Base-by-base conservation (phyloP, 2,888 invertebrate species). In the Rotaria magnacalcarata region DNA sequence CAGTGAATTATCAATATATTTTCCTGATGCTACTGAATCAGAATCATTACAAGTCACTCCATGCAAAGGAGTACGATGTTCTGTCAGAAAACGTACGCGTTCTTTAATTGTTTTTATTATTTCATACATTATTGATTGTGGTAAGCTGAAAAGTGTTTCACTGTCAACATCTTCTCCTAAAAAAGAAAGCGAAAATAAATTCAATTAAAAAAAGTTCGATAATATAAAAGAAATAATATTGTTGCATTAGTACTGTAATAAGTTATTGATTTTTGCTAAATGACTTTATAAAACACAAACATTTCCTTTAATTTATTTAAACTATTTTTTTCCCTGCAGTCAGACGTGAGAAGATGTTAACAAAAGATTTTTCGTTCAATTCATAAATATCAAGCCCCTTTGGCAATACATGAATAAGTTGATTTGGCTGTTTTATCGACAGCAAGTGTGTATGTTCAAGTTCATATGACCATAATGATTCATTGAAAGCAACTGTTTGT, bases 341-440 rank as follows among this genome's bases (percentile, higher is more conserved):
- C 10, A 75, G 75, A 75, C 75, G 75, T 21, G 75, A 43, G 2
- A 75, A 24, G 16, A 75, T 16, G 24, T 75, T 75, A 24, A 75
- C 75, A 43, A 43, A 75, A 24, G 43, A 75, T 43, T 43, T 47
- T 24, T 24, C 27, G 19, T 47, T 43, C 4, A 75, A 24, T 14
- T 75, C 75, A 43, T 75, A 75, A 43, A 75, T 19, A 27, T 75
- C 75, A 75, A 75, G 21, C 21, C 75, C 75, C n/a, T 75, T 43
- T 24, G 75, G 43, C 6, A 24, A 47, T 43, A 75, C 8, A 24
- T 24, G 21, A 43, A 75, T 75, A 21, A 75, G 43, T 47, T 75
- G 21, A 75, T 14, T 19, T 1, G 43, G 43, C 7, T 75, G 21
- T 24, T 75, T 41, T 24, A 75, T 43, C 0, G 43, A 75, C 21